Base-by-base conservation (phyloP, 2,888 invertebrate species). In the Parelbella ahira region DNA sequence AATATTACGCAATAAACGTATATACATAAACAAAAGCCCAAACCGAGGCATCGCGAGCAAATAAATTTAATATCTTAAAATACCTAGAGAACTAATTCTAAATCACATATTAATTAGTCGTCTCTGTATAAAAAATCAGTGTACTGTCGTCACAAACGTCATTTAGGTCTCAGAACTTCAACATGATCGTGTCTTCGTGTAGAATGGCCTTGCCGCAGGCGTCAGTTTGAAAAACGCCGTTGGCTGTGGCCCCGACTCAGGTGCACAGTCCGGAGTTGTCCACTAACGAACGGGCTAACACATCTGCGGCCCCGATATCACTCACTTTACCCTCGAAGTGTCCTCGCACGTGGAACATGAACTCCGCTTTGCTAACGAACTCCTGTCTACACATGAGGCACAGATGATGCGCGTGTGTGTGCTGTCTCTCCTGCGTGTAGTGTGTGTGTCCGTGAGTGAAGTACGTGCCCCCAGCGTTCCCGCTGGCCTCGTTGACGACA, bases 331-430 rank as follows among this genome's bases (percentile, higher is more conserved):
- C 88, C 56, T 91, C 91, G 52, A 92, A 91, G 59, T 92, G 92
- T 9, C 91, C 90, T 51, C 91, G 76, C 7, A 92, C 90, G 60
- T 92, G 92, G 70, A 91, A 91, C 90, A 92, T 91, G 62, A 92
- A 91, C 63, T 92, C 92, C 0, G 91, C 89, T 64, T 91, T 91
- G 7, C 91, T 89, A 8, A 89, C 89, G 64, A 91, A 91, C 68
- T 91, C 91, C 39, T 91, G 90, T 11, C 91, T 81, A 51, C 92
- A 92, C 89, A 92, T 90, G 45, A 91, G 86, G 56, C 92, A 92
- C 33, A 90, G 88, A 37, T 88, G 88, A 53, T 88, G 88, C 1
- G 87, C 82, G 38, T 88, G 88, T 4, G 83, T 73, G 62, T 86
- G 83, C 42, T 87, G 88, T 21, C 86, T 53, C 47, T 84, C 83